Base-by-base conservation (phyloP, 1,140 invertebrate genomes). In the Tetragnatha versicolor region DNA sequence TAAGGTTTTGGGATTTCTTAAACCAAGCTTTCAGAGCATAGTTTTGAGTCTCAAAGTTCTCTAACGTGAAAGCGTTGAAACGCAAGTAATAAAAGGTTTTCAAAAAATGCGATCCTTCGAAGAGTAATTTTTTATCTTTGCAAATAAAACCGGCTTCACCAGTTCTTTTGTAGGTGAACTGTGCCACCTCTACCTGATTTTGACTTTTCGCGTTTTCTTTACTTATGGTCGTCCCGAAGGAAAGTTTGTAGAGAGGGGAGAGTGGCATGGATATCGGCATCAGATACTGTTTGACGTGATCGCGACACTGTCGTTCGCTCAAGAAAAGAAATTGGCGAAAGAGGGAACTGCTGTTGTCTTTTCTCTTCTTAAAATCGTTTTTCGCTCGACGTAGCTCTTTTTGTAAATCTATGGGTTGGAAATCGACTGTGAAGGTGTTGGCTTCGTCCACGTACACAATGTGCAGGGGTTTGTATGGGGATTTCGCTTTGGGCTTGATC, bases 391-490 rank as follows among this genome's bases (percentile, higher is more conserved):
- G 5, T 25, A 20, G 25, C 4, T 7, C 45, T n/a, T 0, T 29
- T 2, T 1, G 1, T 31, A 37, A n/a, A 22, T 6, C 0, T 20
- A 20, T 17, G 5, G 2, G 4, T 7, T n/a, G 17, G 5, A 37
- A 20, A 14, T 66, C 29, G 27, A 45, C 4, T 1, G 14, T 2
- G 7, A 1, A 29, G 0, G 51, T 45, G 9, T 14, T n/a, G 39
- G 55, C 27, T 72, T 72, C 68, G 20, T 72, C 68, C 2, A 72
- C 68, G 22, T 72, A 72, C 14, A 42, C 9, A 3, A 72, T 58
- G 25, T 2, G 0, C 2, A 10, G 6, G 5, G 68, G 25, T n/a
- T n/a, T 7, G 31, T 72, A 72, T 10, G 31, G n/a, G 10, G 14
- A 12, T n/a, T n/a, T n/a, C 0, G 22, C 3, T 1, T 31, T 2